phyloP scores from a whole-genome alignment of 2,113 vertebrate genomes.

The Brienomyrus brachyistius region DNA sequence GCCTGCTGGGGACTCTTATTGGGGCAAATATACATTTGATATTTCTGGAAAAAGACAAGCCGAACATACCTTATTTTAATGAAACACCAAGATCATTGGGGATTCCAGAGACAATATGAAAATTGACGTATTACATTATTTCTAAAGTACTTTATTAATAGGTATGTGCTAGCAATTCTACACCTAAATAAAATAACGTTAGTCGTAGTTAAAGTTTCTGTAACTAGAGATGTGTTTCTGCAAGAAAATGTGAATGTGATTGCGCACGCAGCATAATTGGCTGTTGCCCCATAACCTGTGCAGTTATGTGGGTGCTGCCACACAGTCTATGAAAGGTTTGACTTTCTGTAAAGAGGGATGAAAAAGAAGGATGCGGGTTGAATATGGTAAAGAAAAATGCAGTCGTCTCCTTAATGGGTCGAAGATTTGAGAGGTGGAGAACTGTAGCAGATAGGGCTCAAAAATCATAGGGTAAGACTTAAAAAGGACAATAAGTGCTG shows the following conservation, averaged over 20 bases:
- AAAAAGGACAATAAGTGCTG: background rate
- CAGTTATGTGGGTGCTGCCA: background rate
- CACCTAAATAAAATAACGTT: background rate
- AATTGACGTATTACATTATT: background rate
- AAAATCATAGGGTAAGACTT: background rate
- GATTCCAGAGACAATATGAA: conserved; percentile 19
- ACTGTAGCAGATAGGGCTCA: background rate
- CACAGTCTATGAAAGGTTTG: background rate
- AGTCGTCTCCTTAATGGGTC: background rate
- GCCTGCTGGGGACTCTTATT: conserved; percentile 50
- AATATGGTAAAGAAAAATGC: background rate
- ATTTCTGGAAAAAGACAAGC: conserved; percentile 34
- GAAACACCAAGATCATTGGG: conserved; percentile 7
- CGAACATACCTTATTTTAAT: conserved; percentile 26
- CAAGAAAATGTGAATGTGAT: background rate
- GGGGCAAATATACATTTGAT: conserved; percentile 46
- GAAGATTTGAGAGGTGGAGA: background rate
- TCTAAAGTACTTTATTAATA: background rate
- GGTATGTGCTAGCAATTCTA: background rate
- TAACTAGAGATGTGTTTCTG: background rate
- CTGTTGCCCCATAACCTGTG: background rate
- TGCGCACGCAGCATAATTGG: background rate
- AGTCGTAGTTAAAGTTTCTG: background rate
- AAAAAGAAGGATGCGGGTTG: background rate
- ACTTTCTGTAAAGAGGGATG: background rate